A percentile compares a stretch with the other conserved stretches of the same genome.
Conservation (phyloP, 2,797 vertebrate genomes). For the Chaetodon trifasciatus region DNA sequence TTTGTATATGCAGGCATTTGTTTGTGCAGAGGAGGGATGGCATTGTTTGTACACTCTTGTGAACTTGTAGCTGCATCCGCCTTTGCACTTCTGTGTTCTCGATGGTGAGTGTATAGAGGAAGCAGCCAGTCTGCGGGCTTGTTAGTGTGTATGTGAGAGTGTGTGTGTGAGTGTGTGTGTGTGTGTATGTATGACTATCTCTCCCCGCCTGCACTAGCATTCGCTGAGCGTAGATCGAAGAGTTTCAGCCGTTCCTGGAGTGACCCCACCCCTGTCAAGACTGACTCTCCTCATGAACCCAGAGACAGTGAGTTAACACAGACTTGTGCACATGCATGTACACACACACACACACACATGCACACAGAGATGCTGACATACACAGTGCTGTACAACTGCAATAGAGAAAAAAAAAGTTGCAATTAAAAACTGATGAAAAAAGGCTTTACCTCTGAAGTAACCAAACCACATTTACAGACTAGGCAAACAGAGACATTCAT, state of each 20-base stretch:
- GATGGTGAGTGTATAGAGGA: slow-evolving; percentile 40
- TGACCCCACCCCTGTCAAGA: slow-evolving; percentile 97
- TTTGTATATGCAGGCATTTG: slow-evolving; percentile 29
- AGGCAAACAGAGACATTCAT: not conserved
- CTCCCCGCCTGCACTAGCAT: slow-evolving; percentile 88
- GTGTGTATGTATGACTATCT: slow-evolving; percentile 80
- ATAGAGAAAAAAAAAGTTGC: not conserved
- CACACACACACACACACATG: slow-evolving; percentile 28
- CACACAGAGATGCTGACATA: slow-evolving; percentile 20
- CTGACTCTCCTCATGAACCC: slow-evolving; percentile 93
- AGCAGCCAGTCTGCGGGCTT: slow-evolving; percentile 33
- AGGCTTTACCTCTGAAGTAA: slow-evolving; percentile 22
- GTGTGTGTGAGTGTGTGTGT: slow-evolving; percentile 49
- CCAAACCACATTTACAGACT: slow-evolving; percentile 1
- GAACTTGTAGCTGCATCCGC: slow-evolving; percentile 48
- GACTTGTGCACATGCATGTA: slow-evolving; percentile 44
- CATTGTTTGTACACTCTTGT: slow-evolving; percentile 41
- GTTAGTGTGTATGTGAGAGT: slow-evolving; percentile 43
- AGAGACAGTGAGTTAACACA: slow-evolving; percentile 94
- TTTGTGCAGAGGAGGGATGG: slow-evolving; percentile 48
- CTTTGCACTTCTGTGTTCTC: slow-evolving; percentile 51
- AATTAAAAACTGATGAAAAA: slow-evolving; percentile 1
- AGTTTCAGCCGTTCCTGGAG: slow-evolving; percentile 99
- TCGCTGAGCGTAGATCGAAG: slow-evolving; percentile 97
- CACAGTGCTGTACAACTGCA: not conserved